phyloP scores from a whole-genome alignment of 2,113 vertebrate genomes.

The Chaetura pelagica region DNA sequence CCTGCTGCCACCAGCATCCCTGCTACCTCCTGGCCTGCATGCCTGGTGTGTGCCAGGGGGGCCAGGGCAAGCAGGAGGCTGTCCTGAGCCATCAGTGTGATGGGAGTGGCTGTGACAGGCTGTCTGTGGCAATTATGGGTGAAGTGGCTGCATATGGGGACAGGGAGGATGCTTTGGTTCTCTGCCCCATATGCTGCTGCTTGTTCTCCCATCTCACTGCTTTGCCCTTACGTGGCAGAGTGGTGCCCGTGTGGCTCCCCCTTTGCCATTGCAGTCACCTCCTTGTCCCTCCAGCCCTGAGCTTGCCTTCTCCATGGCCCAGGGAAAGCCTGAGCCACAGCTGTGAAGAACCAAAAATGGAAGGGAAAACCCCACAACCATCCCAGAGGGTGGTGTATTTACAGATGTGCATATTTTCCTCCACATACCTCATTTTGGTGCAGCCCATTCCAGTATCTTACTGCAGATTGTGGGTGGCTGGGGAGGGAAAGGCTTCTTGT shows the following conservation, averaged over 20 bases:
- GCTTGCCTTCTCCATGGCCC: background rate
- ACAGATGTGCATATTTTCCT: rapidly evolving
- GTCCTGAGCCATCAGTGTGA: background rate
- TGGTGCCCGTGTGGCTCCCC: background rate
- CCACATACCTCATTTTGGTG: background rate
- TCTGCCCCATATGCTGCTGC: background rate
- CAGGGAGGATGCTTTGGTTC: background rate
- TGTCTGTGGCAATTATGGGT: background rate
- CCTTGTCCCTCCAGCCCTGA: background rate
- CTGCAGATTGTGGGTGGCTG: background rate
- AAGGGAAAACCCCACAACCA: background rate
- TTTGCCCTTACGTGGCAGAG: background rate
- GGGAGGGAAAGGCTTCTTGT: background rate
- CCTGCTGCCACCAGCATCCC: background rate
- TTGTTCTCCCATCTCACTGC: background rate
- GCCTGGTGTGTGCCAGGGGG: rapidly evolving
- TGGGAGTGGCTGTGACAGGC: background rate
- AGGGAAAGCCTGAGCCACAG: background rate
- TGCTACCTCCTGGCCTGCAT: background rate
- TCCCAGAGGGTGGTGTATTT: background rate
- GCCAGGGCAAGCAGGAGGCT: background rate
- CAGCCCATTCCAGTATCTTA: background rate
- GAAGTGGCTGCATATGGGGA: background rate
- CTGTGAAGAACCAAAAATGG: background rate
- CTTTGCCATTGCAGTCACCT: background rate